Conservation (phyloP, 2,888 invertebrate species). For the Drosophila differens region DNA sequence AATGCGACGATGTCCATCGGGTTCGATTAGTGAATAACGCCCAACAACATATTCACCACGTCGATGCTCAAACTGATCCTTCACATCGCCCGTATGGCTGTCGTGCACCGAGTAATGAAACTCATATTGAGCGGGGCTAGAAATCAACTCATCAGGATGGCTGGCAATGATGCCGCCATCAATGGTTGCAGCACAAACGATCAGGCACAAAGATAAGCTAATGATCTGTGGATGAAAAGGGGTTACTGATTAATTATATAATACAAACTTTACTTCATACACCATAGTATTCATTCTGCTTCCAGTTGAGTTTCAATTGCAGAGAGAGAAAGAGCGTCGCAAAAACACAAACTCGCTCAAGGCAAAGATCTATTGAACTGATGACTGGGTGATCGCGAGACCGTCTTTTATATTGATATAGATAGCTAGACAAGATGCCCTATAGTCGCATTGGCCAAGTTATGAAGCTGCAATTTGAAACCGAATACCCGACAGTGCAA, state of each 20-base stretch:
- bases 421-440: slow-evolving; percentile 32
- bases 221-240: slow-evolving; percentile 46
- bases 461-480: slow-evolving; percentile 56
- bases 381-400: slow-evolving; percentile 38
- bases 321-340: not conserved
- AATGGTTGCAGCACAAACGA: slow-evolving; percentile 49
- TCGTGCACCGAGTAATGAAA: slow-evolving; percentile 85
- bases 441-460: slow-evolving; percentile 72
- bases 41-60: slow-evolving; percentile 84
- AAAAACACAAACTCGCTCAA: slow-evolving; percentile 15
- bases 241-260: not conserved
- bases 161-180: slow-evolving; percentile 65
- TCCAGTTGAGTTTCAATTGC: slow-evolving; percentile 14
- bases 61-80: slow-evolving; percentile 85
- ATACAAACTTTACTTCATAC: slow-evolving; percentile 4
- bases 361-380: slow-evolving; percentile 53
- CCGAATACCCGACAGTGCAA: slow-evolving; percentile 45
- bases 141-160: slow-evolving; percentile 76
- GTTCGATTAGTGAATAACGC: slow-evolving; percentile 84
- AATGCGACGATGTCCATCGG: slow-evolving; percentile 84
- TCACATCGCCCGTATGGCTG: slow-evolving; percentile 84
- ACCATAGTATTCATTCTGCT: slow-evolving; percentile 62
- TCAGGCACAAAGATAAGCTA: slow-evolving; percentile 48
- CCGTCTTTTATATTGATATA: slow-evolving; percentile 57
- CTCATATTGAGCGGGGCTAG: slow-evolving; percentile 83